These are phyloP conservation scores for Neostethus bicornis DNA, from an alignment of 2,797 vertebrate genomes.

Conservation along the genomic window DNA sequence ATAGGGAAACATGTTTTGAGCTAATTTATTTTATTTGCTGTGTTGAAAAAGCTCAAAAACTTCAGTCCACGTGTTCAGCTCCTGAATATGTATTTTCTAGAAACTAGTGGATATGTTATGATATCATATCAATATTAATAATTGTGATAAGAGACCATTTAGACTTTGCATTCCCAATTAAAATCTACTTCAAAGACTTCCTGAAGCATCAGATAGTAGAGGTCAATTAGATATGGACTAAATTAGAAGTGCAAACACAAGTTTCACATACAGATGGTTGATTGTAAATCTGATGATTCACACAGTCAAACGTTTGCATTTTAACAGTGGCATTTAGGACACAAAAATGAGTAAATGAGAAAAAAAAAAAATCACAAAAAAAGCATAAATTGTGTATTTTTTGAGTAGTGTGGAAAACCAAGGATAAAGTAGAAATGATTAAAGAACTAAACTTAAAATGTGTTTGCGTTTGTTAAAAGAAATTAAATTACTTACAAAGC, in stretches of 20 bases:
- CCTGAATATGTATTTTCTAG: neutral
- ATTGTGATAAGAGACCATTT: neutral
- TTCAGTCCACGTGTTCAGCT: neutral
- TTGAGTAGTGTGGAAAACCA: too few relatives aligned
- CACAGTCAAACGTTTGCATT: conserved; percentile 3
- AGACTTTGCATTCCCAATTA: conserved; percentile 13
- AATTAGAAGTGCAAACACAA: conserved; percentile 15
- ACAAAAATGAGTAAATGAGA: conserved; percentile 31
- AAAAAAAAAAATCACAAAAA: conserved; percentile 10
- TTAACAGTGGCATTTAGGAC: conserved; percentile 37
- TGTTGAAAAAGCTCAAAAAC: neutral
- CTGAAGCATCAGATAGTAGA: conserved; percentile 7
- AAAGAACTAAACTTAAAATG: too few relatives aligned
- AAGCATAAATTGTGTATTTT: too few relatives aligned
- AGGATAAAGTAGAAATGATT: too few relatives aligned
- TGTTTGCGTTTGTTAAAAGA: too few relatives aligned
- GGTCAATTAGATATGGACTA: conserved; percentile 3
- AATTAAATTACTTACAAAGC: conserved; percentile 97
- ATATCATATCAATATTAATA: neutral
- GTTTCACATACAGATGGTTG: conserved; percentile 23
- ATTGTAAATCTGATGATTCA: conserved; percentile 26
- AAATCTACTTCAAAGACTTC: neutral
- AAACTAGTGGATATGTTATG: neutral
- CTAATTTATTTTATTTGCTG: neutral
- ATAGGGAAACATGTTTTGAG: neutral